Base-by-base conservation (phyloP, 2,113 vertebrate genomes). In the Pteropus alecto region DNA sequence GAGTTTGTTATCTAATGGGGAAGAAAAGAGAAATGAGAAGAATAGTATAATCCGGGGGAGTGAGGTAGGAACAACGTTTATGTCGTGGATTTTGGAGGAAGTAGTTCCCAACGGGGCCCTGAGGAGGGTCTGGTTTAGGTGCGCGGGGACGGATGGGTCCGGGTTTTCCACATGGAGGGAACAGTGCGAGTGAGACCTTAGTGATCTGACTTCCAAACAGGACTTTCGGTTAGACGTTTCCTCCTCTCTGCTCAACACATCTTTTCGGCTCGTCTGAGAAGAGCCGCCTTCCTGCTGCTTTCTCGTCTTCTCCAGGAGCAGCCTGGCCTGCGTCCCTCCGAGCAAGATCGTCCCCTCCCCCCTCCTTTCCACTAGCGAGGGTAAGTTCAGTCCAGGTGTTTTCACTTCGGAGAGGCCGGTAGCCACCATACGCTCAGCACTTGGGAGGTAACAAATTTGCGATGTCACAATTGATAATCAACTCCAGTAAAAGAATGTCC, bases 391-490 rank as follows among this genome's bases (percentile, higher is more conserved):
- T 81, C 97, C 98, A 98, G 98, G 98, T 98, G 98, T 98, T 99
- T 98, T 98, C 91, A 98, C 97, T 98, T 98, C 97, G 92, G 98
- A 97, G 96, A 70, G 96, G 97, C 97, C 97, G 86, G 58, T 33
- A 41, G 98, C 96, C 97, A 96, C 96, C 96, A 93, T 93, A 93
- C 92, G 83, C 97, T 96, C 97, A 94, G 98, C 97, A 97, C 98
- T 98, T 98, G 98, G 98, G 98, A 98, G 98, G 98, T 98, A 98
- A 98, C 99, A 99, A 98, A 99, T 99, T 98, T 98, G 98, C 99
- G 97, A 95, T 99, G 99, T 99, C 99, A 99, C 99, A 98, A 98
- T 98, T 99, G 98, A 99, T 99, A 99, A 99, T 99, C 98, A 99
- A 98, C 98, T 98, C 98, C 97, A 98, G 98, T 99, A 98, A 99